Conservation (phyloP, 2,797 vertebrate genomes). For the Neopelma chrysocephalum region DNA sequence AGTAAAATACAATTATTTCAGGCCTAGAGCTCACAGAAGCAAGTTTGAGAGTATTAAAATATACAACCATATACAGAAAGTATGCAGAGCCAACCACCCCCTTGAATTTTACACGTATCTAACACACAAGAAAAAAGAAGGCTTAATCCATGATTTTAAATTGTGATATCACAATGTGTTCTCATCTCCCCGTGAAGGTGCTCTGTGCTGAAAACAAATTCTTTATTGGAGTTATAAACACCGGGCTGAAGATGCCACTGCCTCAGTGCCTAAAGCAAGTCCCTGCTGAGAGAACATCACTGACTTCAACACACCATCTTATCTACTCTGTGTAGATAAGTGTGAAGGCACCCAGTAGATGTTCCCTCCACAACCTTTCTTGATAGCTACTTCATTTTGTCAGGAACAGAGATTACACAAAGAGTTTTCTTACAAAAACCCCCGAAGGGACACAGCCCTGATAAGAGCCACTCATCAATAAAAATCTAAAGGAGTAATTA, state of each 20-base stretch:
- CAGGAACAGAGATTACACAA: not conserved
- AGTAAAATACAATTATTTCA: not conserved
- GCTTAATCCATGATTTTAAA: not conserved
- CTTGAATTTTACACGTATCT: not conserved
- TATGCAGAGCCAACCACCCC: not conserved
- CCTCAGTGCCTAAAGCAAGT: not conserved
- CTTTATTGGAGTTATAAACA: not conserved
- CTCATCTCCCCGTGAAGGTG: not conserved
- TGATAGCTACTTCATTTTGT: not conserved
- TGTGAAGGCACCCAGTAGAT: not conserved
- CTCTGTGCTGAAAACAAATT: not conserved
- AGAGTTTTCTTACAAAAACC: not conserved
- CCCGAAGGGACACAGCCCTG: accelerated
- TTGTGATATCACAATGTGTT: not conserved
- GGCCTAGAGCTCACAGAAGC: not conserved
- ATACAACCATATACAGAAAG: not conserved
- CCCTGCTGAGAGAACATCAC: not conserved
- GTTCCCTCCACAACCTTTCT: not conserved
- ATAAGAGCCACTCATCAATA: not conserved
- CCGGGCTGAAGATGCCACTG: not conserved
- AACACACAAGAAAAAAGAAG: not conserved
- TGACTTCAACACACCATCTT: not conserved
- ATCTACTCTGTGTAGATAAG: not conserved
- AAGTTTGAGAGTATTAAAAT: not conserved
- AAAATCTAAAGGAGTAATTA: not conserved